phyloP scores from a whole-genome alignment of 2,797 vertebrate species.

The Leptodactylus fallax region DNA sequence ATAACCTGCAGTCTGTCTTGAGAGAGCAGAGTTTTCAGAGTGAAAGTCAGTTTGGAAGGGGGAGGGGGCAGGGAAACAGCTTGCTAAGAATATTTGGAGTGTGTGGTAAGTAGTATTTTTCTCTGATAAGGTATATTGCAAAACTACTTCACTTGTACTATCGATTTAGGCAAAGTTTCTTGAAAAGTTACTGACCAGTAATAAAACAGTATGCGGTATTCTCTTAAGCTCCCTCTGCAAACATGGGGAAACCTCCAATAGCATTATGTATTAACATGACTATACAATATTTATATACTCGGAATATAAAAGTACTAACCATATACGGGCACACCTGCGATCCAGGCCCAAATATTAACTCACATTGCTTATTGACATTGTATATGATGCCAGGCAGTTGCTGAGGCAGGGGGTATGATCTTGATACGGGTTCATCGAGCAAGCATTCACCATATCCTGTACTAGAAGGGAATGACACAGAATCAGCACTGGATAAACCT shows the following conservation, averaged over 20 bases:
- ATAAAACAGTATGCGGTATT: not conserved
- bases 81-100: too few species aligned
- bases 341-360: constrained; percentile 97
- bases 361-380: constrained; percentile 97
- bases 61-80: too few species aligned
- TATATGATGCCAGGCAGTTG: constrained; percentile 94
- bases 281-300: not conserved
- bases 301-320: constrained; percentile 82
- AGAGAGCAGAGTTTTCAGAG: too few species aligned
- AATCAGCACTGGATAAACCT: constrained; percentile 14
- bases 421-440: constrained; percentile 94
- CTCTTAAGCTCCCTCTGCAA: not conserved
- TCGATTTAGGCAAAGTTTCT: too few species aligned
- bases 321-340: constrained; percentile 98
- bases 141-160: too few species aligned
- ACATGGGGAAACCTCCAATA: not conserved
- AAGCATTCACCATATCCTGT: constrained; percentile 98
- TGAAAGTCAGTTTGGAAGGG: too few species aligned
- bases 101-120: too few species aligned
- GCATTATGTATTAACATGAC: not conserved
- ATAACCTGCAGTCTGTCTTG: too few species aligned
- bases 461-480: constrained; percentile 82
- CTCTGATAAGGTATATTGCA: too few species aligned
- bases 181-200: not conserved
- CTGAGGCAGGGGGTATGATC: constrained; percentile 87